Conservation (phyloP, 2,113 vertebrate genomes). For the Holacanthus passer region DNA sequence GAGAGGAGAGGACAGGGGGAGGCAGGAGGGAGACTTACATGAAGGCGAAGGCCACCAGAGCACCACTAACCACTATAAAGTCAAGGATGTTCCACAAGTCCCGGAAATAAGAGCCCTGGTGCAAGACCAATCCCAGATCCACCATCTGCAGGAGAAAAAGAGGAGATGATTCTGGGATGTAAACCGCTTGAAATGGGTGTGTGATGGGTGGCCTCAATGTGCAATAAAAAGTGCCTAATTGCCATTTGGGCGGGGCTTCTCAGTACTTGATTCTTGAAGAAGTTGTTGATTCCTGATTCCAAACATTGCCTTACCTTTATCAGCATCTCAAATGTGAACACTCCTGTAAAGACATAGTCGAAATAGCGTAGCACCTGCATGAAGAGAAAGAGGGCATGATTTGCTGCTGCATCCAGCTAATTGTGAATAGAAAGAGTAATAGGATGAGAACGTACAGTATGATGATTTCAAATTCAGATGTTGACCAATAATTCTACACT, state of each 20-base stretch:
- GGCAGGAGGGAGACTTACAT: slow-evolving; percentile 89
- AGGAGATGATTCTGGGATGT: not conserved
- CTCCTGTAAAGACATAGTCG: slow-evolving; percentile 95
- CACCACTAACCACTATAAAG: slow-evolving; percentile 99
- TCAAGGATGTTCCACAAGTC: slow-evolving; percentile 98
- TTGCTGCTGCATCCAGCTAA: not conserved
- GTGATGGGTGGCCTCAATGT: not conserved
- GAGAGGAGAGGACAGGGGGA: slow-evolving; percentile 38
- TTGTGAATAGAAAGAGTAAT: not conserved
- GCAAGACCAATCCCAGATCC: slow-evolving; percentile 93
- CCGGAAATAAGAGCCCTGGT: slow-evolving; percentile 95
- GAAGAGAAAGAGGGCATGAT: slow-evolving; percentile 30
- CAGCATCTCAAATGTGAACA: slow-evolving; percentile 97
- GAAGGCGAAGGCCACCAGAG: slow-evolving; percentile 97
- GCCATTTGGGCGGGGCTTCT: not conserved
- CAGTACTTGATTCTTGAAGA: not conserved
- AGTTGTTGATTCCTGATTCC: not conserved
- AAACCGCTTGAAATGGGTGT: not conserved
- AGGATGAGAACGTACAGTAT: too few species aligned
- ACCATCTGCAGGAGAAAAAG: slow-evolving; percentile 88
- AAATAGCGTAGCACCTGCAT: slow-evolving; percentile 93
- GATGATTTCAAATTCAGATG: not conserved
- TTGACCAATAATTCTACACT: not conserved
- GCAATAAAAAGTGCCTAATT: not conserved
- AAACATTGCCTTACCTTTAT: slow-evolving; percentile 87